A percentile compares a stretch with the other conserved stretches of the same genome.
Evolutionary conservation across 2,888 invertebrate genomes (phyloP).

Genomic region (Tenthredo livida): DNA sequence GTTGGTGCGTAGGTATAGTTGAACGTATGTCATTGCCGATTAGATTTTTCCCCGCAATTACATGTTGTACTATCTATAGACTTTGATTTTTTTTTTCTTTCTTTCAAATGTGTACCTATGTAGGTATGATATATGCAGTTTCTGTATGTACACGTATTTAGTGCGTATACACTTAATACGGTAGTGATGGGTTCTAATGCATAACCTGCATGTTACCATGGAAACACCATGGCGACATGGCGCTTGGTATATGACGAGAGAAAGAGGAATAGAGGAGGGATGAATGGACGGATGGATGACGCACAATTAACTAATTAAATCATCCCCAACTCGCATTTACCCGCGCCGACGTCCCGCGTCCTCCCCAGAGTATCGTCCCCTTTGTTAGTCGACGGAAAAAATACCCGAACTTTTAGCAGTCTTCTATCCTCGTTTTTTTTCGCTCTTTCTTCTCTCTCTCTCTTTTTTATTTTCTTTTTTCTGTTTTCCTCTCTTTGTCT

Average conservation of each 20-base stretch:
- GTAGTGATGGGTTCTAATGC: neutral
- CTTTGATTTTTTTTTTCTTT: too few relatives aligned
- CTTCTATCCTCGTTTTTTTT: neutral
- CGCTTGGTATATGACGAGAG: constrained; percentile 60
- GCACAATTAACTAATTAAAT: constrained; percentile 78
- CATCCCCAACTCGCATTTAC: constrained; percentile 68
- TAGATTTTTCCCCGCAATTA: too few relatives aligned
- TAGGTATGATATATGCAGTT: too few relatives aligned
- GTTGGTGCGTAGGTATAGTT: neutral
- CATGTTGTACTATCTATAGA: too few relatives aligned
- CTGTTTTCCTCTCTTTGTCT: too few relatives aligned
- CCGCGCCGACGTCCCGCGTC: constrained; percentile 55
- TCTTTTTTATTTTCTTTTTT: neutral
- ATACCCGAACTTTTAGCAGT: constrained; percentile 35
- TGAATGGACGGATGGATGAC: constrained; percentile 78
- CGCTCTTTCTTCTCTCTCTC: neutral
- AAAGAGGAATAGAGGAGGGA: constrained; percentile 68
- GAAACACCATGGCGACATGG: constrained; percentile 64
- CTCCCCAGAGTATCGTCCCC: constrained; percentile 52
- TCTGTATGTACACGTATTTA: too few relatives aligned
- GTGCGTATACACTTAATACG: too few relatives aligned
- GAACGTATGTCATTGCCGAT: too few relatives aligned
- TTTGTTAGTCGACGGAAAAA: constrained; percentile 52
- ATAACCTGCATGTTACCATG: constrained; percentile 67
- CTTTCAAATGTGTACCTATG: too few relatives aligned